Conservation (phyloP, 2,113 vertebrate genomes). For the Paradoxurus hermaphroditus region DNA sequence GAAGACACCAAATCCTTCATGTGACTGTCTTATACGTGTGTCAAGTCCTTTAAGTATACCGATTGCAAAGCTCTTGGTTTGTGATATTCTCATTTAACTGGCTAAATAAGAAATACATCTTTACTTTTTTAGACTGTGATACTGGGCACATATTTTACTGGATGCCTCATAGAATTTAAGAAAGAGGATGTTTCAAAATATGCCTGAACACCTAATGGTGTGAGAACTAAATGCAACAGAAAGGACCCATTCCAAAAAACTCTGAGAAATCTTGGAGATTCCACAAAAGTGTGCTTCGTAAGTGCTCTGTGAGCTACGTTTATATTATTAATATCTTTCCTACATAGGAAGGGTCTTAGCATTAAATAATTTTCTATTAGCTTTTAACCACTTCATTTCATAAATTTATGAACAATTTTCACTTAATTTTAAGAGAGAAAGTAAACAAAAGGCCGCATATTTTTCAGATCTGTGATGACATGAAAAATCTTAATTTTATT, state of each 20-base stretch:
- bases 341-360: not conserved
- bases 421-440: conserved; percentile 1
- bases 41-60: not conserved
- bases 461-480: not conserved
- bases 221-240: not conserved
- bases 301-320: not conserved
- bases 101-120: not conserved
- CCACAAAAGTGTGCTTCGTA: not conserved
- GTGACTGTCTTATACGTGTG: not conserved
- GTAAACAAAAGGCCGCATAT: not conserved
- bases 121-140: conserved; percentile 15
- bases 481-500: not conserved
- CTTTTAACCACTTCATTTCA: not conserved
- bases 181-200: not conserved
- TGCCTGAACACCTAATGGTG: not conserved
- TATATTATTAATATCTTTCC: not conserved
- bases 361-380: not conserved
- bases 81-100: not conserved
- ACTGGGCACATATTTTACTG: not conserved
- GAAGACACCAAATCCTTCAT: not conserved
- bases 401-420: not conserved
- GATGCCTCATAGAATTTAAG: not conserved
- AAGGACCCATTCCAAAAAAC: not conserved
- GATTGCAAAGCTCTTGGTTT: not conserved
- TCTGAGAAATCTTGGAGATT: not conserved